Evolutionary conservation across 2,113 vertebrate species (phyloP).

Genomic region (Seriola quinqueradiata): DNA sequence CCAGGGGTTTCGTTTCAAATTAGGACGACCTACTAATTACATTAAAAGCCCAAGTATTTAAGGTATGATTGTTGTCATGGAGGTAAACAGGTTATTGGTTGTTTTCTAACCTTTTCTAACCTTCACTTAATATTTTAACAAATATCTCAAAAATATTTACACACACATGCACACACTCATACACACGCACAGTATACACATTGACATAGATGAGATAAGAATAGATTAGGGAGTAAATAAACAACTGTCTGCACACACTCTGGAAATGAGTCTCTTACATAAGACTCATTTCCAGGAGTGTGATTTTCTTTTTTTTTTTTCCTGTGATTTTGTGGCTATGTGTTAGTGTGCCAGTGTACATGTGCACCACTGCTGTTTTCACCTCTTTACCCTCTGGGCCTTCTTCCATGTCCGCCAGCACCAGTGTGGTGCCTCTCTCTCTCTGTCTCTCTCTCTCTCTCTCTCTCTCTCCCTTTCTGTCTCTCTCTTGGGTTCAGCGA

Average conservation of each 20-base stretch:
- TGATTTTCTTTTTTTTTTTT: not conserved
- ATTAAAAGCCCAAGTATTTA: not conserved
- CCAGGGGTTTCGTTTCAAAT: constrained; percentile 10
- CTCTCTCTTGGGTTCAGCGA: constrained; percentile 58
- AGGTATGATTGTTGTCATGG: not conserved
- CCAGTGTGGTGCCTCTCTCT: constrained; percentile 34
- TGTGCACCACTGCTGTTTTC: constrained; percentile 22
- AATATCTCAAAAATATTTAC: constrained; percentile 2
- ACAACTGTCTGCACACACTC: constrained; percentile 44
- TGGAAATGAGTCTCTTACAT: constrained; percentile 50
- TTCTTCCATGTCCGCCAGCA: constrained; percentile 36
- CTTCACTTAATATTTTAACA: not conserved
- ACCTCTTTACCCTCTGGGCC: constrained; percentile 42
- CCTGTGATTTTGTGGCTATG: constrained; percentile 5
- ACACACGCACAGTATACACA: constrained; percentile 2
- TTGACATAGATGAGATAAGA: constrained; percentile 47
- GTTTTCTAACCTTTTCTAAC: no score
- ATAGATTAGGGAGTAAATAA: constrained; percentile 62
- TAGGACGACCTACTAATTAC: not conserved
- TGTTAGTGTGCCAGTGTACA: not conserved
- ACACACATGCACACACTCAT: constrained; percentile 1
- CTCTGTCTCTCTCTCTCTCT: constrained; percentile 32
- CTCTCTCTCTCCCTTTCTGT: constrained; percentile 33
- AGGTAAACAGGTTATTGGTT: not conserved
- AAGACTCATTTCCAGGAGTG: constrained; percentile 43